phyloP scores from a whole-genome alignment of 2,113 vertebrate species.

The Siphamia tubifer region DNA sequence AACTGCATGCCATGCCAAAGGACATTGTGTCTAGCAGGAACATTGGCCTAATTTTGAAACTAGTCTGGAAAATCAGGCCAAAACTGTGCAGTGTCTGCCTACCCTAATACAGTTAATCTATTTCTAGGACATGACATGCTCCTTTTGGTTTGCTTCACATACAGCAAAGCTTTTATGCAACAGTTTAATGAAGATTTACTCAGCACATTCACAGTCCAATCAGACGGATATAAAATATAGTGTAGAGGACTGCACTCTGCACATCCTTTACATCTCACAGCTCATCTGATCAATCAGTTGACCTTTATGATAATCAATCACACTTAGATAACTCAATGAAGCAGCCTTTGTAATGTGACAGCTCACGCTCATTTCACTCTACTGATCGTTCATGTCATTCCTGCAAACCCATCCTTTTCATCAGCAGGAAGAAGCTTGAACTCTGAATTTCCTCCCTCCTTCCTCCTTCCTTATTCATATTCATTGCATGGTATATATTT shows the following conservation, averaged over 20 bases:
- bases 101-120: no score
- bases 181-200: not conserved
- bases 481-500: not conserved
- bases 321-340: not conserved
- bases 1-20: no score
- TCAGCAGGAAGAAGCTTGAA: not conserved
- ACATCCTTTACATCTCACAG: not conserved
- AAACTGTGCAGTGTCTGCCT: no score
- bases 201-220: not conserved
- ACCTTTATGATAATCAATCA: slow-evolving; percentile 23
- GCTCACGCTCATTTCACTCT: not conserved
- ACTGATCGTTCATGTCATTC: not conserved
- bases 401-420: not conserved
- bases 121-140: not conserved
- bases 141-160: not conserved
- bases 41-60: no score
- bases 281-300: slow-evolving; percentile 16
- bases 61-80: no score
- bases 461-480: not conserved
- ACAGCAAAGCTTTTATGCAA: not conserved
- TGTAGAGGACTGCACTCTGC: not conserved
- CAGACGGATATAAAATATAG: not conserved
- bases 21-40: no score
- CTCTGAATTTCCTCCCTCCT: not conserved
- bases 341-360: not conserved